phyloP scores from a whole-genome alignment of 2,888 invertebrate genomes.

The Xestia ashworthii region DNA sequence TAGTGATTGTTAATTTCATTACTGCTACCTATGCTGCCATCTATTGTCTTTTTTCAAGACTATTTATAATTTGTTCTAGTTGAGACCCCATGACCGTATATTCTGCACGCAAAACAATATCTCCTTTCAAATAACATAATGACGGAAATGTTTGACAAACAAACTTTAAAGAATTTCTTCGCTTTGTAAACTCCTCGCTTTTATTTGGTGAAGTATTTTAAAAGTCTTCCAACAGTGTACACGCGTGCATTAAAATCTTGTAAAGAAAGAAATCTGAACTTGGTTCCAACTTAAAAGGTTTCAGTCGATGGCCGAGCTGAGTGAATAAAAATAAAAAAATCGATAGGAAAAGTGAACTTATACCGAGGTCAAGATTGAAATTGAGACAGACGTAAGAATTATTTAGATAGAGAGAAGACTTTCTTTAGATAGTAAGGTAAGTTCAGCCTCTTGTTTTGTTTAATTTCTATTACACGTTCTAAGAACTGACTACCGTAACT shows the following conservation, averaged over 20 bases:
- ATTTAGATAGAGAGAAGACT: background rate
- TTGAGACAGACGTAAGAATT: background rate
- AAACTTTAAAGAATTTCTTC: conserved; percentile 11
- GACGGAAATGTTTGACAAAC: conserved; percentile 24
- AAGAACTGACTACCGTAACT: background rate
- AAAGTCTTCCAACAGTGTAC: conserved; percentile 35
- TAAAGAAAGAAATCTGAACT: conserved; percentile 42
- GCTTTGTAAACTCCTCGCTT: background rate
- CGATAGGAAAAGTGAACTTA: conserved; percentile 1
- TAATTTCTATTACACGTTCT: background rate
- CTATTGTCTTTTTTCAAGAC: too few species aligned
- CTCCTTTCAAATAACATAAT: conserved; percentile 29
- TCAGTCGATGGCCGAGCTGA: conserved; percentile 27
- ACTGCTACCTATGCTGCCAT: too few species aligned
- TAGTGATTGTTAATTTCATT: too few species aligned
- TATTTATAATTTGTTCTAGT: too few species aligned
- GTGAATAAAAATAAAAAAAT: conserved; percentile 14
- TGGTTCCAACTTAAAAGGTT: conserved; percentile 42
- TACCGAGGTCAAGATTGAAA: background rate
- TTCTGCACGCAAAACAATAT: conserved; percentile 20
- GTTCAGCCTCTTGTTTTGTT: background rate
- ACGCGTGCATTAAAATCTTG: conserved; percentile 9
- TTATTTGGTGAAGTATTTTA: conserved; percentile 12
- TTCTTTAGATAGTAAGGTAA: too few species aligned
- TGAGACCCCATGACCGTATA: too few species aligned